These are phyloP conservation scores for Ophthalmotilapia sp. DNA, from an alignment of 2,113 vertebrate species.

Conservation along the genomic window DNA sequence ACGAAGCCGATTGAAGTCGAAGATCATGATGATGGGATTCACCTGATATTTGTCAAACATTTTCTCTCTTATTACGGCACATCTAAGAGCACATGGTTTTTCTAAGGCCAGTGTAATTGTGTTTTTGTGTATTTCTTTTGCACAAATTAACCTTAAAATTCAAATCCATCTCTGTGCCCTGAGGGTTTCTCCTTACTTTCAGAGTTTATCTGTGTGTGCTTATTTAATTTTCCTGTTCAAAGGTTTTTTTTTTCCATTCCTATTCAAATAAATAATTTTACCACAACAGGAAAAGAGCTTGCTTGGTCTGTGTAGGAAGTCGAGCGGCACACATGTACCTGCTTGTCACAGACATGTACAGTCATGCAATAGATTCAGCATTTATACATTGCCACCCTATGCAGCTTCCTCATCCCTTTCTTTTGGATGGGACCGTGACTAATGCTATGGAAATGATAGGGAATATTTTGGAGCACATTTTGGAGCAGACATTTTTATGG, in stretches of 20 bases:
- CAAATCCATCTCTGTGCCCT: conserved; percentile 23
- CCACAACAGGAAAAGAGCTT: background rate
- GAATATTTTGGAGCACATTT: conserved; percentile 41
- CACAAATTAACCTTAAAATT: conserved; percentile 54
- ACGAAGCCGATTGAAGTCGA: background rate
- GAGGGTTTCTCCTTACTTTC: conserved; percentile 29
- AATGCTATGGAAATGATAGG: conserved; percentile 35
- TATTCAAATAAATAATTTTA: conserved; percentile 40
- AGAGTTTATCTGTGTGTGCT: conserved; percentile 47
- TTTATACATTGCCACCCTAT: conserved; percentile 14
- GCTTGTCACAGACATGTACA: background rate
- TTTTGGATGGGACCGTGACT: conserved; percentile 27
- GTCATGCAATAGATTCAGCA: background rate
- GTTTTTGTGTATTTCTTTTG: conserved; percentile 31
- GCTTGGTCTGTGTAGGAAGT: background rate
- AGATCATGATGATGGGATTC: background rate
- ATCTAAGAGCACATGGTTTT: background rate
- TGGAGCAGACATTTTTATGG: conserved; percentile 35
- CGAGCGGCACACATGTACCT: background rate
- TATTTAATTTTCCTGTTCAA: conserved; percentile 52
- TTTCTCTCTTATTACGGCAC: background rate
- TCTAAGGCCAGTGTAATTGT: conserved; percentile 20
- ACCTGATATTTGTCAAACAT: background rate
- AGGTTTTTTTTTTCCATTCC: background rate
- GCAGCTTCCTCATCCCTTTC: background rate